Percentiles rank a stretch among this genome's conserved stretches.
These are phyloP conservation scores for Desoria tigrina DNA, from an alignment of 2,888 invertebrate species.

Conservation along the genomic window DNA sequence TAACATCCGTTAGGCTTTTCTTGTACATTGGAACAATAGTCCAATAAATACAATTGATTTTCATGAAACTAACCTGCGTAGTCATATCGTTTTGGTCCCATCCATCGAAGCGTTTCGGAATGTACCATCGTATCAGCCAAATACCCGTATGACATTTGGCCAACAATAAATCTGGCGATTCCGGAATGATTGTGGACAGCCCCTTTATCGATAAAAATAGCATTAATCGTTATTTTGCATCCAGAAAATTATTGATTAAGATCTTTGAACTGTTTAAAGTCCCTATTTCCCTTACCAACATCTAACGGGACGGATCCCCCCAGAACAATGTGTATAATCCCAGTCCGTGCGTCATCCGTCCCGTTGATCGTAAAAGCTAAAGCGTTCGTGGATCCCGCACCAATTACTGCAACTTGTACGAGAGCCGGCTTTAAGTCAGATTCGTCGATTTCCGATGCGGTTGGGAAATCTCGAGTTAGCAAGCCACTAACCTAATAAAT, in stretches of 20 bases:
- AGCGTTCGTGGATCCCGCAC: conserved; percentile 60
- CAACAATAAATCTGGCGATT: conserved; percentile 50
- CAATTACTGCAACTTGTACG: conserved; percentile 47
- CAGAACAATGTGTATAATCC: conserved; percentile 78
- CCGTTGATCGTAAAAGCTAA: conserved; percentile 78
- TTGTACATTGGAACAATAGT: no score
- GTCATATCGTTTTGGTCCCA: conserved; percentile 81
- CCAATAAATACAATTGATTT: not conserved
- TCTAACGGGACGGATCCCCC: conserved; percentile 57
- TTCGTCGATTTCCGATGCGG: not conserved
- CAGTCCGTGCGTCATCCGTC: conserved; percentile 74
- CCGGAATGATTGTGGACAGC: conserved; percentile 51
- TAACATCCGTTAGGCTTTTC: no score
- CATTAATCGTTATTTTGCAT: no score
- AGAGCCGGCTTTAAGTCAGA: conserved; percentile 43
- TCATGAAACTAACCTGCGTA: conserved; percentile 64
- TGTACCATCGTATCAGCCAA: conserved; percentile 78
- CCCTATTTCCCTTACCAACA: no score
- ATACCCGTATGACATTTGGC: conserved; percentile 74
- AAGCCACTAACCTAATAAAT: conserved; percentile 49
- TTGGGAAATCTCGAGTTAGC: conserved; percentile 38
- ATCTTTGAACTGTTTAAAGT: no score
- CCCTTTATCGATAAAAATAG: no score
- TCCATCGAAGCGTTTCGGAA: conserved; percentile 79
- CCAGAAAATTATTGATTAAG: no score